A percentile compares a stretch with the other conserved stretches of the same genome.
These are phyloP conservation scores for Dendronephthya gigantea DNA, from an alignment of 64 coral and sea anemone species.

Conservation along the genomic window DNA sequence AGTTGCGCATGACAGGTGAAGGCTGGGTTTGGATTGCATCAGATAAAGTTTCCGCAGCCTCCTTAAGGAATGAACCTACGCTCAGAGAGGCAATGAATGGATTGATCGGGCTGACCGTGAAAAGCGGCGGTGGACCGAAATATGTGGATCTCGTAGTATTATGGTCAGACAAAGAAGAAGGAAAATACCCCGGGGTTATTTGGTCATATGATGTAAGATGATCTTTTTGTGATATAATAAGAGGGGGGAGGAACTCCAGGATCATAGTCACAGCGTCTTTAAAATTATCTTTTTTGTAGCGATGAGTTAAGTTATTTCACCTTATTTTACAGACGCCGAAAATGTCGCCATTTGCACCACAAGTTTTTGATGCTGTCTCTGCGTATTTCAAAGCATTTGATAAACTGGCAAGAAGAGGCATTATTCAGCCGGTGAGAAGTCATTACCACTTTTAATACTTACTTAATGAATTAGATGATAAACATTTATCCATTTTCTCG, in stretches of 20 bases:
- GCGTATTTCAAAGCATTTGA: slow-evolving; percentile 86
- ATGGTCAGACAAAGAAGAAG: slow-evolving; percentile 45
- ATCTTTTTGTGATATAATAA: slow-evolving; percentile 12
- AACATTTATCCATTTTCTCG: too few relatives aligned
- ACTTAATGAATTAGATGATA: too few relatives aligned
- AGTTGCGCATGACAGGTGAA: slow-evolving; percentile 85
- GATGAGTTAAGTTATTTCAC: background rate
- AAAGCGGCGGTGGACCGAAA: slow-evolving; percentile 50
- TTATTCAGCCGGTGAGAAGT: slow-evolving; percentile 62
- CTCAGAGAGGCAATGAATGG: slow-evolving; percentile 61
- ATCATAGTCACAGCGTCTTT: too few relatives aligned
- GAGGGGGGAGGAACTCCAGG: too few relatives aligned
- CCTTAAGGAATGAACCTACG: slow-evolving; percentile 49
- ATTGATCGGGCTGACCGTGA: slow-evolving; percentile 58
- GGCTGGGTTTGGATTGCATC: slow-evolving; percentile 90
- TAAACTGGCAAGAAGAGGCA: slow-evolving; percentile 58
- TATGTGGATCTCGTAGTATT: slow-evolving; percentile 46
- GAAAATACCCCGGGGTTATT: slow-evolving; percentile 74
- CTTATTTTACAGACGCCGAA: slow-evolving; percentile 27
- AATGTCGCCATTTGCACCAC: slow-evolving; percentile 67
- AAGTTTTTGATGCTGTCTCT: slow-evolving; percentile 94
- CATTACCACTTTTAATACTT: too few relatives aligned
- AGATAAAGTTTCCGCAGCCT: slow-evolving; percentile 51
- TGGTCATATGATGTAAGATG: background rate
- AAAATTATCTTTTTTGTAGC: too few relatives aligned